Evolutionary conservation across 2,797 vertebrate species (phyloP).

Genomic region (Distichodus sexfasciatus): DNA sequence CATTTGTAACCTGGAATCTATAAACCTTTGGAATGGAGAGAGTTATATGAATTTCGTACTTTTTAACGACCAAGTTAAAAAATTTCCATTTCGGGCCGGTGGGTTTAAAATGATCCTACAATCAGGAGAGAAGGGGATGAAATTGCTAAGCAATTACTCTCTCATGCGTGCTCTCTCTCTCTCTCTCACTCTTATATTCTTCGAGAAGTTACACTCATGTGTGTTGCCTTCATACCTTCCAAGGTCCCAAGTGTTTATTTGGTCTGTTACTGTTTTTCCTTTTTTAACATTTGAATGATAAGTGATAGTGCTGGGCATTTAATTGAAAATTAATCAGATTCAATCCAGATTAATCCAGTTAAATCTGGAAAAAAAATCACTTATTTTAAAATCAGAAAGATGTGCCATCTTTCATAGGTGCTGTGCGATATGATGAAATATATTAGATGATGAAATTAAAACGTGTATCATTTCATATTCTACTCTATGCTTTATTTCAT

Average conservation of each 20-base stretch:
- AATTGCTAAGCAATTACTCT: conserved; percentile 66
- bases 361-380: no score
- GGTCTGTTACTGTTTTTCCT: no score
- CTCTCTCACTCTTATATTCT: conserved; percentile 5
- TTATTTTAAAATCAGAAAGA: no score
- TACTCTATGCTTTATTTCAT: no score
- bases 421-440: no score
- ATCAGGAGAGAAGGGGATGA: conserved; percentile 68
- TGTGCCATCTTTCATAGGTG: no score
- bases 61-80: conserved; percentile 77
- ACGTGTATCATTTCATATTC: no score
- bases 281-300: no score
- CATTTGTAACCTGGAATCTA: conserved; percentile 76
- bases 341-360: no score
- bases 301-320: no score
- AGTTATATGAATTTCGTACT: conserved; percentile 82
- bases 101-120: conserved; percentile 72
- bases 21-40: conserved; percentile 77
- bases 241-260: not conserved
- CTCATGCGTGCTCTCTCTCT: conserved; percentile 6
- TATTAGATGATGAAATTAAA: no score
- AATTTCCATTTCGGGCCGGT: conserved; percentile 70
- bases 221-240: conserved; percentile 21
- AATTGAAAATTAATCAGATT: no score
- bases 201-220: conserved; percentile 26